Evolutionary conservation across 2,113 vertebrate genomes (phyloP).

Genomic region (Aegotheles bennettii): DNA sequence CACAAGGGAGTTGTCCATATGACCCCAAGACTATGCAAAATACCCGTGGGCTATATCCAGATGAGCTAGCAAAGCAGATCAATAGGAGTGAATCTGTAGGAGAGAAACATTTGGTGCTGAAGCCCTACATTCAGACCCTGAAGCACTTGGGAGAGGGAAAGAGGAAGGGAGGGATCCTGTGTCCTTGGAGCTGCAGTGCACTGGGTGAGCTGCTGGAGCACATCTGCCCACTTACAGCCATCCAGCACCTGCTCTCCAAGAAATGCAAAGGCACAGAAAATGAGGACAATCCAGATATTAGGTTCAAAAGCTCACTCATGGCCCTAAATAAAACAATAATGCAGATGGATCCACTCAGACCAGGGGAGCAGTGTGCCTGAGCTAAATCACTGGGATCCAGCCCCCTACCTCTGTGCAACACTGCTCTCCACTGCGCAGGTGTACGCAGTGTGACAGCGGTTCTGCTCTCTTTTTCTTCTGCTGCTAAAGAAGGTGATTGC

Average conservation of each 20-base stretch:
- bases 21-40: neutral
- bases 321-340: neutral
- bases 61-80: neutral
- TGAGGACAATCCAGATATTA: neutral
- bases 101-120: neutral
- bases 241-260: neutral
- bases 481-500: neutral
- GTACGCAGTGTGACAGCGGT: fast-evolving
- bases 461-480: neutral
- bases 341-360: too few species aligned
- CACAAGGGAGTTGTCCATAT: neutral
- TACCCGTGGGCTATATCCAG: neutral
- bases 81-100: neutral
- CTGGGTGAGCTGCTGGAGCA: neutral
- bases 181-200: neutral
- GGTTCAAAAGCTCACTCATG: neutral
- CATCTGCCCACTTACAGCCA: neutral
- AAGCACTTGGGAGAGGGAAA: neutral
- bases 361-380: neutral
- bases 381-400: neutral
- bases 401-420: neutral
- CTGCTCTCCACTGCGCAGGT: fast-evolving
- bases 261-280: neutral
- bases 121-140: neutral
- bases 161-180: neutral